Evolutionary conservation across 1,140 invertebrate genomes (phyloP).

Genomic region (Drosophila melanogaster): DNA sequence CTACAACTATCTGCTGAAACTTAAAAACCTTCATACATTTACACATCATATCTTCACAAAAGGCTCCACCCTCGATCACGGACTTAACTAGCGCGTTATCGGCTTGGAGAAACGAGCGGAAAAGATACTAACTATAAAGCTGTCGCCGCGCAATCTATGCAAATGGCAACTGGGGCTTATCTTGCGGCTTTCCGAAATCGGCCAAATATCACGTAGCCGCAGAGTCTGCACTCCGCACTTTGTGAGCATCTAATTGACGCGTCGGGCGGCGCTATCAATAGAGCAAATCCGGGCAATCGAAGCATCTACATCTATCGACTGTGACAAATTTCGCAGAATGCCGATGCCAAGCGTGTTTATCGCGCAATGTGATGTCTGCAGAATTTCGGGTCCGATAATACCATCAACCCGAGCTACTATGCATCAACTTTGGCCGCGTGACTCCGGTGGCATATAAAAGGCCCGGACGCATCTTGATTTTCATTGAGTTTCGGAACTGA

Average conservation of each 20-base stretch:
- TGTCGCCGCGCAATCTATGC: conserved; percentile 60
- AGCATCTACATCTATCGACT: conserved; percentile 26
- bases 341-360: conserved; percentile 53
- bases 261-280: conserved; percentile 18
- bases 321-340: conserved; percentile 35
- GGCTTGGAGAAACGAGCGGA: conserved; percentile 41
- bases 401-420: not conserved
- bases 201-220: conserved; percentile 57
- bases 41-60: too few species aligned
- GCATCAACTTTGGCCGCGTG: conserved; percentile 13
- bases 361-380: conserved; percentile 43
- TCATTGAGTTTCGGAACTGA: conserved; percentile 58
- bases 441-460: conserved; percentile 60
- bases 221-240: conserved; percentile 6
- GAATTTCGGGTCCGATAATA: conserved; percentile 45
- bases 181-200: conserved; percentile 45
- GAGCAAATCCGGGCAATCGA: conserved; percentile 26
- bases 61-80: too few species aligned
- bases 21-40: too few species aligned
- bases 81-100: too few species aligned
- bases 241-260: conserved; percentile 47
- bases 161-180: conserved; percentile 56
- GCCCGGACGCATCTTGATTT: conserved; percentile 30
- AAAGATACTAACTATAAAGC: conserved; percentile 50
- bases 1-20: too few species aligned